These are phyloP conservation scores for Eolophus roseicapilla DNA, from an alignment of 2,113 vertebrate species.

Conservation along the genomic window DNA sequence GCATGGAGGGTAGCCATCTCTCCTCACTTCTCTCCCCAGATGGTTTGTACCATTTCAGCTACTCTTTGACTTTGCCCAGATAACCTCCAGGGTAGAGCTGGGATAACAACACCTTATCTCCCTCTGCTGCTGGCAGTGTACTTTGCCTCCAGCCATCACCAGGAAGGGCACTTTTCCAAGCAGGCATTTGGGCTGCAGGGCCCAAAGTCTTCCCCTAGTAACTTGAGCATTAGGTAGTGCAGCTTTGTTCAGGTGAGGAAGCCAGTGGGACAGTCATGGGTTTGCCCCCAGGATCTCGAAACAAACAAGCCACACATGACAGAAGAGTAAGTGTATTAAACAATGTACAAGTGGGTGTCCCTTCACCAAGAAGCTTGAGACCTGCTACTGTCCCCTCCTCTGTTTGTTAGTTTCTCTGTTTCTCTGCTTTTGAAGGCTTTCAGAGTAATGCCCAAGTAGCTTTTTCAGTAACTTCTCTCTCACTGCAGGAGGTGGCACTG, in stretches of 20 bases:
- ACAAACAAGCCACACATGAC: neutral
- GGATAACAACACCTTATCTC: neutral
- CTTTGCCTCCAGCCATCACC: neutral
- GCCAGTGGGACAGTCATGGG: neutral
- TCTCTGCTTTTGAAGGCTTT: rapidly evolving
- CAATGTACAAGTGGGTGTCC: rapidly evolving
- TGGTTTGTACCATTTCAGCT: neutral
- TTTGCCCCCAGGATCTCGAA: neutral
- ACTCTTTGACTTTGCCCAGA: neutral
- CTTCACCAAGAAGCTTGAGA: no score
- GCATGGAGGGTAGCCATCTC: neutral
- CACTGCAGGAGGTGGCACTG: rapidly evolving
- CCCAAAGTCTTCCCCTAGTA: neutral
- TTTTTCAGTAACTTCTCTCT: rapidly evolving
- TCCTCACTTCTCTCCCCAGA: neutral
- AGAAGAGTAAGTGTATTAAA: neutral
- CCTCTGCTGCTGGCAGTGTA: neutral
- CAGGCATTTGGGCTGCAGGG: no score
- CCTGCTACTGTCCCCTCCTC: rapidly evolving
- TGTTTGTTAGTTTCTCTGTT: rapidly evolving
- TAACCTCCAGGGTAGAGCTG: neutral
- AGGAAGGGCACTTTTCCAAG: neutral
- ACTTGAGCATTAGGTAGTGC: rapidly evolving
- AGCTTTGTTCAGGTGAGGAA: neutral
- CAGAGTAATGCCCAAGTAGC: no score